Evolutionary conservation across 1,140 invertebrate genomes (phyloP).

Genomic region (Aphaenogaster ashmeadi): DNA sequence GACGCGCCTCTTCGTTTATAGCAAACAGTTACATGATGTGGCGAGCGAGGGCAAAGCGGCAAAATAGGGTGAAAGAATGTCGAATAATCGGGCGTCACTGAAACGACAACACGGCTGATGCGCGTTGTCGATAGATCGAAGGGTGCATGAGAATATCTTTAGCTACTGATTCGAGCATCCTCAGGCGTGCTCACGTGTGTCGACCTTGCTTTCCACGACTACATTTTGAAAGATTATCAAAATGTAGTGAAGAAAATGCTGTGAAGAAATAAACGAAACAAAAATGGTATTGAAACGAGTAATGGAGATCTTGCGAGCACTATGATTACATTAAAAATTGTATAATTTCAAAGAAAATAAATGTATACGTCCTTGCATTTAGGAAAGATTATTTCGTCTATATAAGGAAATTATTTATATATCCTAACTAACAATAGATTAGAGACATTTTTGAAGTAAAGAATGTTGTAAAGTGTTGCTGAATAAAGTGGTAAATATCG

Average conservation of each 20-base stretch:
- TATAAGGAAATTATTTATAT: neutral
- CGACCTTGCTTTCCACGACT: neutral
- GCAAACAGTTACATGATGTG: conserved; percentile 73
- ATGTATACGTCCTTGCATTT: neutral
- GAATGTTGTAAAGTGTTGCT: neutral
- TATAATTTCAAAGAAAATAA: neutral
- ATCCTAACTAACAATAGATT: neutral
- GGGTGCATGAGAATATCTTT: neutral
- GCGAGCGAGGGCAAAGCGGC: neutral
- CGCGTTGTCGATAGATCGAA: neutral
- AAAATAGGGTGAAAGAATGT: conserved; percentile 50
- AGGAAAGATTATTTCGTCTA: neutral
- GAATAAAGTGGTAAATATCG: neutral
- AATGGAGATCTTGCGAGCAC: neutral
- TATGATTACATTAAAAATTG: neutral
- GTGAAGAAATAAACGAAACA: neutral
- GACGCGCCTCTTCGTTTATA: conserved; percentile 80
- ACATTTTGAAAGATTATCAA: conserved; percentile 40
- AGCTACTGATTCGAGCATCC: conserved; percentile 6
- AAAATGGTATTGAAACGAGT: neutral
- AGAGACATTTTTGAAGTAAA: neutral
- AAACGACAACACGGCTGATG: neutral
- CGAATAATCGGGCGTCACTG: conserved; percentile 30
- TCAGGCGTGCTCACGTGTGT: neutral
- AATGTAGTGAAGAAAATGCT: neutral